A percentile compares a stretch with the other conserved stretches of the same genome.
phyloP scores from a whole-genome alignment of 2,888 invertebrate species.

The Parasteatoda lunata region DNA sequence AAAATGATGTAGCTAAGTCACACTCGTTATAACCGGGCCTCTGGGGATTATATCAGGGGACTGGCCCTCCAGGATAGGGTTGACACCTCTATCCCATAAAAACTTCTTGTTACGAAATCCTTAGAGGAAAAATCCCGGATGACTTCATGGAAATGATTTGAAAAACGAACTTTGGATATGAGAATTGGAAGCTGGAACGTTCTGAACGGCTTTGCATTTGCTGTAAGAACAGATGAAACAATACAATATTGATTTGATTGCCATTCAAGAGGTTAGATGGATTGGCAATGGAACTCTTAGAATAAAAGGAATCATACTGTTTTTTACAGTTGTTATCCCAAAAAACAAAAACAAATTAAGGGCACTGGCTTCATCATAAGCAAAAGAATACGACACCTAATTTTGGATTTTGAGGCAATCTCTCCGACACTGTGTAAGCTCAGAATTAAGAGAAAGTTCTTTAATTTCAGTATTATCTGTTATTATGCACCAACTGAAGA shows the following conservation, averaged over 20 bases:
- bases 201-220: not conserved
- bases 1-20: too few relatives aligned
- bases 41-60: not conserved
- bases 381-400: not conserved
- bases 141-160: not conserved
- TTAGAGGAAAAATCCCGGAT: not conserved
- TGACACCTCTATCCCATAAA: not conserved
- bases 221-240: not conserved
- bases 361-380: constrained; percentile 3
- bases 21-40: too few relatives aligned
- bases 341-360: not conserved
- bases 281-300: not conserved
- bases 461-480: too few relatives aligned
- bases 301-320: not conserved
- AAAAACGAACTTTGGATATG: not conserved
- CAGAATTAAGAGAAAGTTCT: constrained; percentile 1
- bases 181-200: not conserved
- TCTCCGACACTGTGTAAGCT: not conserved
- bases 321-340: constrained; percentile 3
- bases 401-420: constrained; percentile 7
- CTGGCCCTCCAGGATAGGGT: not conserved
- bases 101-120: not conserved
- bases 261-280: not conserved
- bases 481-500: too few relatives aligned
- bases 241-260: not conserved